Evolutionary conservation across 2,113 vertebrate genomes (phyloP).

Genomic region (Numida meleagris): DNA sequence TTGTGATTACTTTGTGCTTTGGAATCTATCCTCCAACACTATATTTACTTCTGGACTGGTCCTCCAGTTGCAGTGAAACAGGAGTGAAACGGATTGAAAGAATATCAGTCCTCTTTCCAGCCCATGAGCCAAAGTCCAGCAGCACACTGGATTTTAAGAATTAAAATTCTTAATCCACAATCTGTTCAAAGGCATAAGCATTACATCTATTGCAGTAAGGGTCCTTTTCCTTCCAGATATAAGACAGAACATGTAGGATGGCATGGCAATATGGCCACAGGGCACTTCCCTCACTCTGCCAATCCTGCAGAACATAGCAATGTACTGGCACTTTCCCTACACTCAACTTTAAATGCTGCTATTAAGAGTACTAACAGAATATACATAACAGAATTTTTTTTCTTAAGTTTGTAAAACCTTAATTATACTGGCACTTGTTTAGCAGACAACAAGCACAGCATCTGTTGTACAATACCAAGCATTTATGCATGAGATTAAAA

Average conservation of each 20-base stretch:
- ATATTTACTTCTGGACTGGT: not conserved
- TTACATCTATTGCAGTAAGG: not conserved
- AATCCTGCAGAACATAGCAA: not conserved
- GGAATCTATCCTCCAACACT: not conserved
- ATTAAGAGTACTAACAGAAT: not conserved
- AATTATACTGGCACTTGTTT: not conserved
- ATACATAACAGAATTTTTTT: not conserved
- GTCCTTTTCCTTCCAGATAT: not conserved
- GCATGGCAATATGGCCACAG: fast-evolving
- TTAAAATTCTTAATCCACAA: not conserved
- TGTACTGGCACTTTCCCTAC: not conserved
- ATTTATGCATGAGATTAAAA: slow-evolving; percentile 21
- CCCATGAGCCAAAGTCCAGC: not conserved
- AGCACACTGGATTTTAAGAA: not conserved
- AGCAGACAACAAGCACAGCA: not conserved
- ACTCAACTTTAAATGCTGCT: not conserved
- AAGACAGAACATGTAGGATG: fast-evolving
- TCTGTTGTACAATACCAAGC: not conserved
- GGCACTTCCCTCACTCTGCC: not conserved
- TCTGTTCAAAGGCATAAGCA: not conserved
- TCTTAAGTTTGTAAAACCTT: not conserved
- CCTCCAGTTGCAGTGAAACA: not conserved
- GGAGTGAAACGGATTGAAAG: not conserved
- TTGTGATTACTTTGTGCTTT: not conserved
- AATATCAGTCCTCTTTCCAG: not conserved